Percentiles rank a stretch among this genome's conserved stretches.
phyloP scores from a whole-genome alignment of 2,797 vertebrate genomes.

The Gobio occitaniae region DNA sequence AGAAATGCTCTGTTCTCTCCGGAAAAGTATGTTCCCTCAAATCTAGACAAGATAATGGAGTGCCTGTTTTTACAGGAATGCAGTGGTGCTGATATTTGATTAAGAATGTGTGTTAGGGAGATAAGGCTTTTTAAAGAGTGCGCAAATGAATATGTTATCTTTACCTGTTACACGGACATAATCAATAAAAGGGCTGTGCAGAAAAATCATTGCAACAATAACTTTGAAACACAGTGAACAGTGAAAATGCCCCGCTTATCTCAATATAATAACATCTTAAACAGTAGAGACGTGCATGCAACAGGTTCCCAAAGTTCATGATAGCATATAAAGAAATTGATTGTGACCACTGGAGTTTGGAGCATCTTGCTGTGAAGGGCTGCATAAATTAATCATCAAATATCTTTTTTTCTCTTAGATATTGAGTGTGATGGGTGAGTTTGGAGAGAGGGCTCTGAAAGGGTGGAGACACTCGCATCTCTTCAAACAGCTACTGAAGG shows the following conservation, averaged over 20 bases:
- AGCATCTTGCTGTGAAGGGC: background rate
- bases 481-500: conserved; percentile 13
- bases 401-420: background rate
- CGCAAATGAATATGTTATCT: background rate
- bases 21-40: conserved; percentile 17
- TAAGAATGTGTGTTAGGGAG: conserved; percentile 2
- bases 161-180: conserved; percentile 3
- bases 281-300: background rate
- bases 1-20: conserved; percentile 2
- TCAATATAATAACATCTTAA: background rate
- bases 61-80: background rate
- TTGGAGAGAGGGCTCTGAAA: conserved; percentile 10
- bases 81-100: background rate
- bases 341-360: background rate
- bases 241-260: background rate
- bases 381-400: background rate
- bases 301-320: background rate
- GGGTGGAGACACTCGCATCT: conserved; percentile 47
- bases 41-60: conserved; percentile 42
- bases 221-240: conserved; percentile 1
- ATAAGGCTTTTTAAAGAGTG: conserved; percentile 16
- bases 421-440: background rate
- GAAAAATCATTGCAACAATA: background rate
- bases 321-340: background rate
- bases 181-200: conserved; percentile 4